phyloP scores from a whole-genome alignment of 2,888 invertebrate genomes.

The Hydroisotoma schaefferi region DNA sequence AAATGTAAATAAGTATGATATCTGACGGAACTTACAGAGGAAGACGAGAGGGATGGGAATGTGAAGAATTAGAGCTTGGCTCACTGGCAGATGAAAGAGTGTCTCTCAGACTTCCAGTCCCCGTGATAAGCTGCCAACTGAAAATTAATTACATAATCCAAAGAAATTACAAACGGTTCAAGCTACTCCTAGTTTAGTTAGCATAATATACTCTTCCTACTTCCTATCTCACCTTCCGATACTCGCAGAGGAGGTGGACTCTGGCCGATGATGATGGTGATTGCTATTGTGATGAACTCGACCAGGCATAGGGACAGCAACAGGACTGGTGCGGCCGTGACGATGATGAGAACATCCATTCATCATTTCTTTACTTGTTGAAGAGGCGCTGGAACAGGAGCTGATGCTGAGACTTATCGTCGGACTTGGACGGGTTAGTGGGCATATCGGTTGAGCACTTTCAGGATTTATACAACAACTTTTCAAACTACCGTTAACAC shows the following conservation, averaged over 20 bases:
- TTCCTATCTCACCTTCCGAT: conserved; percentile 57
- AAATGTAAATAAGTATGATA: no score
- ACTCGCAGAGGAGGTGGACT: conserved; percentile 59
- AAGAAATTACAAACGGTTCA: background rate
- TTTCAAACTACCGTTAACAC: background rate
- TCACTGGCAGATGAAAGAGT: conserved; percentile 54
- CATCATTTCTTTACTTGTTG: background rate
- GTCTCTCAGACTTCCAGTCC: conserved; percentile 63
- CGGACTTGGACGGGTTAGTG: background rate
- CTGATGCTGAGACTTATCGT: background rate
- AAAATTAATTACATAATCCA: conserved; percentile 24
- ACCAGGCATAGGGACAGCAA: conserved; percentile 61
- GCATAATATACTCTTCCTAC: no score
- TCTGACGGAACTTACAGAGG: conserved; percentile 47
- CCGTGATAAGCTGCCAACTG: conserved; percentile 69
- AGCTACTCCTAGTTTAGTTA: background rate
- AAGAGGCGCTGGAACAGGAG: conserved; percentile 1
- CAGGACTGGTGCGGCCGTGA: conserved; percentile 59
- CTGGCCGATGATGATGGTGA: conserved; percentile 60
- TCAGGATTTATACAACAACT: background rate
- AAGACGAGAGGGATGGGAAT: conserved; percentile 42
- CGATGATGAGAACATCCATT: conserved; percentile 3
- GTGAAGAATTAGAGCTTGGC: conserved; percentile 50
- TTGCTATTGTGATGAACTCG: no score
- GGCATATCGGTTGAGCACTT: background rate